Conservation (phyloP, 2,888 invertebrate species). For the Ypsolopha sequella region DNA sequence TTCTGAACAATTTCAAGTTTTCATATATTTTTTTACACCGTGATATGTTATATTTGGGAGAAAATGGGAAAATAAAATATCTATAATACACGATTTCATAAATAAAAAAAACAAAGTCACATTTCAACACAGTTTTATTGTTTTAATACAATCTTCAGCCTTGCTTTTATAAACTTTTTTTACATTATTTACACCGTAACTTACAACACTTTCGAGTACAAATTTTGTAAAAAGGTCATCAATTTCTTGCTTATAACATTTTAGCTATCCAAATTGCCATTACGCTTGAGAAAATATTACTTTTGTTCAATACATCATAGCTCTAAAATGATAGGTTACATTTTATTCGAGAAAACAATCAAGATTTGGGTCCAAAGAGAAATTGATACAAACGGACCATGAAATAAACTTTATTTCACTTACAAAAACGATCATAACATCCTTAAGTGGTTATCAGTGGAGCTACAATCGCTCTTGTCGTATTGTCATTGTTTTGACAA, state of each 20-base stretch:
- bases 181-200: conserved; percentile 64
- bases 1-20: too few species aligned
- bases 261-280: conserved; percentile 11
- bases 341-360: not conserved
- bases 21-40: too few species aligned
- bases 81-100: too few species aligned
- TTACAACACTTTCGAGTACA: conserved; percentile 46
- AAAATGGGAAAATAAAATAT: too few species aligned
- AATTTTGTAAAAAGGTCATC: conserved; percentile 56
- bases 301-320: conserved; percentile 7
- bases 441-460: conserved; percentile 51
- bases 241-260: conserved; percentile 28
- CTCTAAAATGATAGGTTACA: not conserved
- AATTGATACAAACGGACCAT: conserved; percentile 21
- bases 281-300: conserved; percentile 45
- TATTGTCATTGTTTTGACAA: conserved; percentile 73
- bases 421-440: conserved; percentile 67
- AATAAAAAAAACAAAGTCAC: conserved; percentile 11
- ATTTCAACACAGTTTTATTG: conserved; percentile 68
- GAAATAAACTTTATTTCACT: conserved; percentile 17
- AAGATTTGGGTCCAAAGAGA: not conserved
- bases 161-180: conserved; percentile 65
- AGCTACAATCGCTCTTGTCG: conserved; percentile 64
- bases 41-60: too few species aligned
- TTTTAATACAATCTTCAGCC: conserved; percentile 67